These are phyloP conservation scores for Gambusia yucatana DNA, from an alignment of 2,797 vertebrate genomes.

Conservation along the genomic window DNA sequence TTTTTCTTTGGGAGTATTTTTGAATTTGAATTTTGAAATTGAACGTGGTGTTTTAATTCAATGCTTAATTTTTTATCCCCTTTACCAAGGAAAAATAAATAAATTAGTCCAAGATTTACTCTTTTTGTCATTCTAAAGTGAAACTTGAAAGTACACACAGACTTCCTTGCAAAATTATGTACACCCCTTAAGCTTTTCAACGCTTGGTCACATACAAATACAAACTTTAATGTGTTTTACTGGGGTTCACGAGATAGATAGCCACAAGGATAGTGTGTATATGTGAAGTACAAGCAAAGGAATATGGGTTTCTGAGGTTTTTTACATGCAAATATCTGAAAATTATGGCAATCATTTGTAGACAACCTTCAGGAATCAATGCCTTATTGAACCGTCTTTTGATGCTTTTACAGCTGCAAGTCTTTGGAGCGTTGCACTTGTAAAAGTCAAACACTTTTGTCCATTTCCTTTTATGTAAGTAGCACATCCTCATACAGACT, in stretches of 20 bases:
- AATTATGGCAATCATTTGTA: not conserved
- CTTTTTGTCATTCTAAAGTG: not conserved
- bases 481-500: not conserved
- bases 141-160: not conserved
- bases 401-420: not conserved
- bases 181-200: not conserved
- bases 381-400: not conserved
- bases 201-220: not conserved
- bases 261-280: not conserved
- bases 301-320: not conserved
- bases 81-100: no score
- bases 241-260: not conserved
- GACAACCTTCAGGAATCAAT: not conserved
- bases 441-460: not conserved
- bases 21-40: no score
- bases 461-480: not conserved
- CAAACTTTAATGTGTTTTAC: not conserved
- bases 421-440: not conserved
- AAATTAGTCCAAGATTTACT: not conserved
- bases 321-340: not conserved
- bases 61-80: no score
- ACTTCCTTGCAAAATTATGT: not conserved
- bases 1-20: no score
- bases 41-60: no score
- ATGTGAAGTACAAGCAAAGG: not conserved